Percentiles rank a stretch among this genome's conserved stretches.
Conservation (phyloP, 2,113 vertebrate species). For the Porphyrio hochstetteri region DNA sequence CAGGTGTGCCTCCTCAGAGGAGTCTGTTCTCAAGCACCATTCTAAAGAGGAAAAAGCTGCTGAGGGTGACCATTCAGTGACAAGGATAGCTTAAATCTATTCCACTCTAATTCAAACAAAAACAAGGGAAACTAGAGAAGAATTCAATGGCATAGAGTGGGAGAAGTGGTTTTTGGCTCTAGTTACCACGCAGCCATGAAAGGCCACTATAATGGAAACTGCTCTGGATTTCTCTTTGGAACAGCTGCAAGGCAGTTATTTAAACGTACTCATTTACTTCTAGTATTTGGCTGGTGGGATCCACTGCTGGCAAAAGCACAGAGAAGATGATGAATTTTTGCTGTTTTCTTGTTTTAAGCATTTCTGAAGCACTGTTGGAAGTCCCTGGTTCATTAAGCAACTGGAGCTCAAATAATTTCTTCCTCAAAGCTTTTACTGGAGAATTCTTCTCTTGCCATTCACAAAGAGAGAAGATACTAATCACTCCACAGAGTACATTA, state of each 20-base stretch:
- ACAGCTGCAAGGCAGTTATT: constrained; percentile 58
- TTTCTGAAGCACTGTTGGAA: constrained; percentile 38
- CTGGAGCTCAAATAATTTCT: not conserved
- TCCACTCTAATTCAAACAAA: not conserved
- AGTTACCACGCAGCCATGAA: not conserved
- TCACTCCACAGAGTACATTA: not conserved
- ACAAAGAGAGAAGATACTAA: constrained; percentile 14
- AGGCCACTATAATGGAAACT: constrained; percentile 43
- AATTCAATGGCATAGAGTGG: constrained; percentile 9
- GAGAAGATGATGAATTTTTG: constrained; percentile 10
- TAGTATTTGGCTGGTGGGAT: constrained; percentile 50
- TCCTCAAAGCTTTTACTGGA: constrained; percentile 33
- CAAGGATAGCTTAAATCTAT: constrained; percentile 6
- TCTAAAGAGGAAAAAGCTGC: not conserved
- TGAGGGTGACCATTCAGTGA: not conserved
- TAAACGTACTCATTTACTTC: constrained; percentile 61
- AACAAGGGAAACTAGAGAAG: not conserved
- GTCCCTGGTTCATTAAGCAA: constrained; percentile 41
- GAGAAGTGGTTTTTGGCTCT: constrained; percentile 47
- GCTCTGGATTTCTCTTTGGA: constrained; percentile 53
- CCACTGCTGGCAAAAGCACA: constrained; percentile 56
- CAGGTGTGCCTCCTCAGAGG: not conserved
- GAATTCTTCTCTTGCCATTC: constrained; percentile 1
- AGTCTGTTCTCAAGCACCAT: not conserved
- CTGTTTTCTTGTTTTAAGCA: constrained; percentile 20